Base-by-base conservation (phyloP, 2,113 vertebrate species). In the Leucopsar rothschildi region DNA sequence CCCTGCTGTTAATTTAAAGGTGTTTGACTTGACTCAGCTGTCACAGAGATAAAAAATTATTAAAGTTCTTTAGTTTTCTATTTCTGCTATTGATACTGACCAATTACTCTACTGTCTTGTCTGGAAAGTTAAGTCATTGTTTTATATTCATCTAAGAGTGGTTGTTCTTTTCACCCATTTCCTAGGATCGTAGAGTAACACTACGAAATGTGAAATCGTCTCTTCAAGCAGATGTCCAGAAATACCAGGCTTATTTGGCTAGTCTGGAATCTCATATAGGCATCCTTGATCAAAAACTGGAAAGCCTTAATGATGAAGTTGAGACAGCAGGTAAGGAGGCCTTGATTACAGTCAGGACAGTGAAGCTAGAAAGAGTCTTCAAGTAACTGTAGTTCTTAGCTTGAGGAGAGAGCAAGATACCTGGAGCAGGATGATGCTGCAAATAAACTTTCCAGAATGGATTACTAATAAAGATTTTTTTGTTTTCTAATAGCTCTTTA, bases 141-240 rank as follows among this genome's bases (percentile, higher is more conserved):
- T 92, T 93, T 77, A 53, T 33, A 21, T 45, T 49, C 56, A 55
- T 35, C 8, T 35, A 44, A 52, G 8, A 61, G 22, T 39, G 28
- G 7, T 61, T 73, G 23, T 68, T 95, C 33, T 83, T 81, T 80
- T 63, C 18, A 37, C 35, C 31, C 9, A 15, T 83, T 59, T 42
- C 25, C 42, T 83, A 99, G 99, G 99, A 99, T 92, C 98, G 98
- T 52, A 97, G 99, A 42, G 98, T 98, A 96, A 98, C 97, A 2
- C 98, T 99, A 82, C 98, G 98, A 86, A 99, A 98, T 11, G 53
- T 99, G 71, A 98, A 98, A 91, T 40, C 93, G 0, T 98, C 98
- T 53, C 96, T 99, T 57, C 98, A 99, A 97, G 96, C 97, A 42
- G 99, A 99, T 70, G 97, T 99, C 47, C 98, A 99, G 95, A 99